Conservation (phyloP, 2,113 vertebrate species). For the Thymallus thymallus region DNA sequence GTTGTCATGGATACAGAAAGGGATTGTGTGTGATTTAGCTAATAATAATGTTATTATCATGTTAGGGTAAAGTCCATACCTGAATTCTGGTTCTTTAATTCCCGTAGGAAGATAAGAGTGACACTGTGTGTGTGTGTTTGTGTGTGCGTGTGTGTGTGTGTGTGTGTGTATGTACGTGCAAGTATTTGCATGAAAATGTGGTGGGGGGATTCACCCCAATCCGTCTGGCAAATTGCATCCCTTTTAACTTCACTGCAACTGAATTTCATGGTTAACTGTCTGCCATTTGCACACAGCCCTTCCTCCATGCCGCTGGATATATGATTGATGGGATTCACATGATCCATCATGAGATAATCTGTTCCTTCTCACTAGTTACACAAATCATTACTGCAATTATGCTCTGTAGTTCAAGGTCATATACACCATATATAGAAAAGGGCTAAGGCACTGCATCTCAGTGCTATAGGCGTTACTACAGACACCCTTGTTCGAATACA, state of each 20-base stretch:
- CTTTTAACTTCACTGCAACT: constrained; percentile 52
- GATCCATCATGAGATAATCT: constrained; percentile 39
- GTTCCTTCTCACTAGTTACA: constrained; percentile 31
- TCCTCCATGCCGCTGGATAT: constrained; percentile 38
- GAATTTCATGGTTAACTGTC: constrained; percentile 71
- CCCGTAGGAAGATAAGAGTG: too few relatives aligned
- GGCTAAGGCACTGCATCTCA: too few relatives aligned
- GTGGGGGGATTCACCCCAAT: constrained; percentile 41
- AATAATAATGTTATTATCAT: too few relatives aligned
- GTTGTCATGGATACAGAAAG: too few relatives aligned
- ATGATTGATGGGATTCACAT: constrained; percentile 64
- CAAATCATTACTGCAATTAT: constrained; percentile 48
- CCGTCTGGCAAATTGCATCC: constrained; percentile 57
- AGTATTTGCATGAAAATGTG: neutral
- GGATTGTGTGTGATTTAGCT: too few relatives aligned
- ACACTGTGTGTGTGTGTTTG: neutral
- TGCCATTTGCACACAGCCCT: constrained; percentile 55
- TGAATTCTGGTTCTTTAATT: too few relatives aligned
- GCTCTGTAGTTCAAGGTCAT: constrained; percentile 46
- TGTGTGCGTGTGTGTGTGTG: neutral
- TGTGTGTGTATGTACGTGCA: neutral
- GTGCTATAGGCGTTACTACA: too few relatives aligned
- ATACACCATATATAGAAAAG: too few relatives aligned
- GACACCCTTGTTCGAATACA: too few relatives aligned
- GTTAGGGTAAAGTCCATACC: too few relatives aligned